Base-by-base conservation (phyloP, 2,888 invertebrate species). In the Leptopilina drosophilae region DNA sequence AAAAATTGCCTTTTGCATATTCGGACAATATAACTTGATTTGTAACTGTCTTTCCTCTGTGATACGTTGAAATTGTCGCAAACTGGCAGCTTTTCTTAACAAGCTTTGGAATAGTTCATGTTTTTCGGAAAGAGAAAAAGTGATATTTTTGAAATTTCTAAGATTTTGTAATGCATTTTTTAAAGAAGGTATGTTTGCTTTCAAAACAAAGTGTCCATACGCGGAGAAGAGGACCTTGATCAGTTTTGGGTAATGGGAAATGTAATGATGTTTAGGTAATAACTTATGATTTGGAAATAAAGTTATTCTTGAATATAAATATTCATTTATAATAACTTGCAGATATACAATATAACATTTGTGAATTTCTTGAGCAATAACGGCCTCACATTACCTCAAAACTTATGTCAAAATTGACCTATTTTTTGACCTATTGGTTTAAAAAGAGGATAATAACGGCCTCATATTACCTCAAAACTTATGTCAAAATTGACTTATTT, bases 101-200 rank as follows among this genome's bases (percentile, higher is more conserved):
- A 76, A 56, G 9, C 76, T 75, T 76, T 82, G 82, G 15, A 59
- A 76, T 1, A 80, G 65, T 76, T 82, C 80, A 53, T 82, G 81
- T 64, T 82, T 82, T 53, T 46, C 64, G 49, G 66, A 73, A 11
- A 81, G 42, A 12, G 77, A 76, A 73, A 78, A 76, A 2, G 77
- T 77, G 15, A 82, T 62, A 81, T 81, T 83, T 73, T 77, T 81
- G 69, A 83, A 84, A 79, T 42, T 85, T 67, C 77, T 78, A 0
- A 53, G 7, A 15, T 59, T 49, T 62, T 77, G n/a, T 66, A 0
- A 80, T 42, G 42, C 78, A 33, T 79, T 75, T 77, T 81, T 85
- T 85, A 66, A 85, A 85, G 82, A 80, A 84, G 14, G 79, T 66
- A 66, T 86, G 85, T 77, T 86, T 86, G 64, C 82, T 82, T 79